Evolutionary conservation across 2,797 vertebrate species (phyloP).

Genomic region (Anguilla obscura): DNA sequence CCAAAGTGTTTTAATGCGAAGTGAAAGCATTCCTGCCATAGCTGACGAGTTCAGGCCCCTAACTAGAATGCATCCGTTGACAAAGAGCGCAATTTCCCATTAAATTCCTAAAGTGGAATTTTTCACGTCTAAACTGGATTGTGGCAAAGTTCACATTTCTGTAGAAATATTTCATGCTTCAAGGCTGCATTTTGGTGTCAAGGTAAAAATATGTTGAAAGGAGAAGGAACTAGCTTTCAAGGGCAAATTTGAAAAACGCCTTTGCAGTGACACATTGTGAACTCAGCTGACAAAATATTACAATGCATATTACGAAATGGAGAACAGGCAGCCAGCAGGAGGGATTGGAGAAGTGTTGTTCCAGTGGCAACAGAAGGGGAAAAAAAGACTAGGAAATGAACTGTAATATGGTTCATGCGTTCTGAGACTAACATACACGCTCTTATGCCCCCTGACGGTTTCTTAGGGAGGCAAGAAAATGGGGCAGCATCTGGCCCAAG

Average conservation of each 20-base stretch:
- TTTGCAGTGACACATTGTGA: neutral
- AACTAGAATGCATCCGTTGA: neutral
- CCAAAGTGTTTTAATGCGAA: neutral
- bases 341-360: neutral
- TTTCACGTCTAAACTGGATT: neutral
- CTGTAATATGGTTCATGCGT: neutral
- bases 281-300: neutral
- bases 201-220: neutral
- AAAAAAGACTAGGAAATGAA: neutral
- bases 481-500: neutral
- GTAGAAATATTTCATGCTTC: neutral
- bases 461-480: neutral
- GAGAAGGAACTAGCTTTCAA: neutral
- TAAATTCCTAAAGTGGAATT: neutral
- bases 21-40: neutral
- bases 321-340: neutral
- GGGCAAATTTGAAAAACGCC: neutral
- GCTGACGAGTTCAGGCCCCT: neutral
- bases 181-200: neutral
- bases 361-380: neutral
- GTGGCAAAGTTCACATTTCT: neutral
- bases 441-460: neutral
- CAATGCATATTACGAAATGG: neutral
- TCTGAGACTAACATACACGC: neutral
- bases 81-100: neutral